Evolutionary conservation across 2,888 invertebrate species (phyloP).

Genomic region (Orthonevra nobilis): DNA sequence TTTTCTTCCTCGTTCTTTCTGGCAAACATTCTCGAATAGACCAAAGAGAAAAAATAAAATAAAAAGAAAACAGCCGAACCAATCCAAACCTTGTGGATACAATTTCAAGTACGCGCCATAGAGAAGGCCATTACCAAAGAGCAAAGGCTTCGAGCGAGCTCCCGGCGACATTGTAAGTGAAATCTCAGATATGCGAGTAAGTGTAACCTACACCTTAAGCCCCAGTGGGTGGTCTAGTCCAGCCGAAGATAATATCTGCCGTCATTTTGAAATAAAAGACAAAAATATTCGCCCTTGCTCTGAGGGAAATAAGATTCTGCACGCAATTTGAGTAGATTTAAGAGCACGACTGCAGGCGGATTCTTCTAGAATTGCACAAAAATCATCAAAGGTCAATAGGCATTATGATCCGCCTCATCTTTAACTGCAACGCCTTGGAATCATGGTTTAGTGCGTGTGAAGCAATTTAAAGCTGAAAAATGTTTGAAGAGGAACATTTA

Average conservation of each 20-base stretch:
- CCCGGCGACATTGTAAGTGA: constrained; percentile 27
- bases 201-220: constrained; percentile 1
- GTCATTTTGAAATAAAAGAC: not conserved
- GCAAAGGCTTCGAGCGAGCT: constrained; percentile 30
- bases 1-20: constrained; percentile 38
- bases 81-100: constrained; percentile 22
- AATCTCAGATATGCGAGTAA: constrained; percentile 1
- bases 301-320: not conserved
- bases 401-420: constrained; percentile 9
- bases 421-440: constrained; percentile 19
- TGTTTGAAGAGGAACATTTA: constrained; percentile 44
- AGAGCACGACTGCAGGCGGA: constrained; percentile 25
- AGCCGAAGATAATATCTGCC: constrained; percentile 10
- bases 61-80: not conserved
- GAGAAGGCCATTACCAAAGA: constrained; percentile 63
- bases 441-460: constrained; percentile 63
- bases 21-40: constrained; percentile 20
- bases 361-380: not conserved
- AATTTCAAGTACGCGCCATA: constrained; percentile 52
- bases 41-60: not conserved
- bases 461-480: constrained; percentile 49
- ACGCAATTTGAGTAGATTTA: constrained; percentile 54
- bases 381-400: constrained; percentile 42
- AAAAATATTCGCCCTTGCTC: constrained; percentile 16
- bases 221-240: constrained; percentile 38